phyloP scores from a whole-genome alignment of 1,140 invertebrate species.

The Arion vulgaris region DNA sequence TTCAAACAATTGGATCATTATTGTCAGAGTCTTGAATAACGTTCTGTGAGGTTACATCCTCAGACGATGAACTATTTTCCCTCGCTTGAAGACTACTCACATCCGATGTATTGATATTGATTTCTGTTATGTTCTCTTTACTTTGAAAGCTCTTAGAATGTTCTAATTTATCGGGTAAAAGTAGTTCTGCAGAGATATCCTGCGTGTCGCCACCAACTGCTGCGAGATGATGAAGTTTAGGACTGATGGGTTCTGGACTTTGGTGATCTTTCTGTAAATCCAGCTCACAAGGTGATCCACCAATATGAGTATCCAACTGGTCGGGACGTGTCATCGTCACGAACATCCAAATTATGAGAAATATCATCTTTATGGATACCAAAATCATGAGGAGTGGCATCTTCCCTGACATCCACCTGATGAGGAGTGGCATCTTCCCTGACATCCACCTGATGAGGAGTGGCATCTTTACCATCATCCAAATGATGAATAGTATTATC shows the following conservation, averaged over 20 bases:
- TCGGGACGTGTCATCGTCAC: too few relatives aligned
- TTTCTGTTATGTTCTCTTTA: neutral
- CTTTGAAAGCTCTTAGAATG: neutral
- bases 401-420: too few relatives aligned
- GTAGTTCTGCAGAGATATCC: neutral
- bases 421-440: too few relatives aligned
- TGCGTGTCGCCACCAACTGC: neutral
- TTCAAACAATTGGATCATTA: neutral
- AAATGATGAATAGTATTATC: too few relatives aligned
- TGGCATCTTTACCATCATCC: too few relatives aligned
- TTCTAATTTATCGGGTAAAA: neutral
- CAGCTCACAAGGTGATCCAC: too few relatives aligned
- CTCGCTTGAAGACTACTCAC: neutral
- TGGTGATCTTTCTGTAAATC: too few relatives aligned
- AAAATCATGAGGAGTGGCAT: too few relatives aligned
- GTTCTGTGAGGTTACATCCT: neutral
- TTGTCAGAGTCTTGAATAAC: neutral
- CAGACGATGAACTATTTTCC: neutral
- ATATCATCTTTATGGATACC: too few relatives aligned
- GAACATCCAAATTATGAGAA: too few relatives aligned
- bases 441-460: too few relatives aligned
- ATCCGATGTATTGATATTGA: neutral
- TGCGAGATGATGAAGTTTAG: neutral
- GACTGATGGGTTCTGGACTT: neutral
- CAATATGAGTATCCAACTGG: too few relatives aligned